Evolutionary conservation across 2,113 vertebrate species (phyloP).

Genomic region (Ctenodactylus gundi): DNA sequence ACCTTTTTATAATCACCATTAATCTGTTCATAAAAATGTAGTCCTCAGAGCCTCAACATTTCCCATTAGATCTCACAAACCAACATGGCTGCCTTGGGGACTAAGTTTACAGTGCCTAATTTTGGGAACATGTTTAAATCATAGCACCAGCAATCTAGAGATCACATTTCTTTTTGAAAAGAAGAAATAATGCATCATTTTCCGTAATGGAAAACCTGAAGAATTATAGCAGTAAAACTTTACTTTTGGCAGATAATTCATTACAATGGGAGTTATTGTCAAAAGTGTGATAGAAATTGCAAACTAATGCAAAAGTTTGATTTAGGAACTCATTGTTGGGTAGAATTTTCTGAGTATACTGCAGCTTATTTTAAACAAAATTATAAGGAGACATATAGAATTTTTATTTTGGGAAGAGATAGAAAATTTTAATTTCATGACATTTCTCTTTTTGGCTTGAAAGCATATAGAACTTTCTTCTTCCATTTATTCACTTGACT

Average conservation of each 20-base stretch:
- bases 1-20: not conserved
- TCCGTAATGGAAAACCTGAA: not conserved
- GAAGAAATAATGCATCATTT: not conserved
- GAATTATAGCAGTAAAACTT: not conserved
- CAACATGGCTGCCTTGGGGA: not conserved
- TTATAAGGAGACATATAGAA: not conserved
- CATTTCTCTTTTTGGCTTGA: not conserved
- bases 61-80: not conserved
- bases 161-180: not conserved
- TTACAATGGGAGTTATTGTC: not conserved
- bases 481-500: not conserved
- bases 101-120: accelerated
- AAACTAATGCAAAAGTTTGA: not conserved
- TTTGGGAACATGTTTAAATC: not conserved
- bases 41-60: not conserved
- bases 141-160: not conserved
- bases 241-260: not conserved
- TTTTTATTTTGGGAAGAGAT: not conserved
- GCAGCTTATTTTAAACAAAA: not conserved
- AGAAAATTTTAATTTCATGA: not conserved
- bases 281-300: not conserved
- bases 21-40: not conserved
- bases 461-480: not conserved
- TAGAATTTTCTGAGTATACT: too few species aligned
- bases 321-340: not conserved